Evolutionary conservation across 2,797 vertebrate species (phyloP).

Genomic region (Macroramphosus scolopax): DNA sequence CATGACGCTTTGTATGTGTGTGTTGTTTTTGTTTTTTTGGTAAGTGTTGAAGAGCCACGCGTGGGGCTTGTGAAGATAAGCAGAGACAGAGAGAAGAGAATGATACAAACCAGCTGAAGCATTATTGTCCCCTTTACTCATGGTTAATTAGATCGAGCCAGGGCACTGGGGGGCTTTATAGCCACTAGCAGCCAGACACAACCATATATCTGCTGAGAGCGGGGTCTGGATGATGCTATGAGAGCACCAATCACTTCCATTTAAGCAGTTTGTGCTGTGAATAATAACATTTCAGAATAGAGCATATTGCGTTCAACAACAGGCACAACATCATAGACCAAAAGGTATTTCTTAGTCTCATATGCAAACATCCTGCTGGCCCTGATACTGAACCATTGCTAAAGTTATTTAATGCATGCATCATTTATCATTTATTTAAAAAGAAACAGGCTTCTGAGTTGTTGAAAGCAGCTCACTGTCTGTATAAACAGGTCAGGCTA

Average conservation of each 20-base stretch:
- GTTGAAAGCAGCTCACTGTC: too few relatives aligned
- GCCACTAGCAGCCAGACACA: constrained; percentile 69
- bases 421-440: too few relatives aligned
- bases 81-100: constrained; percentile 75
- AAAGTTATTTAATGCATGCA: too few relatives aligned
- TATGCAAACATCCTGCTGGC: too few relatives aligned
- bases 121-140: constrained; percentile 83
- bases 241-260: constrained; percentile 42
- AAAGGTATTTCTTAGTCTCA: too few relatives aligned
- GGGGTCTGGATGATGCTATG: constrained; percentile 46
- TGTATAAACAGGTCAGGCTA: too few relatives aligned
- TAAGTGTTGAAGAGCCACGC: constrained; percentile 51
- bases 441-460: too few relatives aligned
- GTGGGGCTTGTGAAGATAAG: constrained; percentile 80
- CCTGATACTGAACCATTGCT: too few relatives aligned
- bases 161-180: constrained; percentile 68
- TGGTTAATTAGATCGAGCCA: constrained; percentile 80
- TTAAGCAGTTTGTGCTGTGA: constrained; percentile 38
- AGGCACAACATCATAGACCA: too few relatives aligned
- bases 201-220: constrained; percentile 47
- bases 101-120: constrained; percentile 83
- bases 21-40: constrained; percentile 23
- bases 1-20: constrained; percentile 18
- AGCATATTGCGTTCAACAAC: too few relatives aligned
- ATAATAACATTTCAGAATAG: constrained; percentile 53